Evolutionary conservation across 2,797 vertebrate species (phyloP).

Genomic region (Bradypus variegatus): DNA sequence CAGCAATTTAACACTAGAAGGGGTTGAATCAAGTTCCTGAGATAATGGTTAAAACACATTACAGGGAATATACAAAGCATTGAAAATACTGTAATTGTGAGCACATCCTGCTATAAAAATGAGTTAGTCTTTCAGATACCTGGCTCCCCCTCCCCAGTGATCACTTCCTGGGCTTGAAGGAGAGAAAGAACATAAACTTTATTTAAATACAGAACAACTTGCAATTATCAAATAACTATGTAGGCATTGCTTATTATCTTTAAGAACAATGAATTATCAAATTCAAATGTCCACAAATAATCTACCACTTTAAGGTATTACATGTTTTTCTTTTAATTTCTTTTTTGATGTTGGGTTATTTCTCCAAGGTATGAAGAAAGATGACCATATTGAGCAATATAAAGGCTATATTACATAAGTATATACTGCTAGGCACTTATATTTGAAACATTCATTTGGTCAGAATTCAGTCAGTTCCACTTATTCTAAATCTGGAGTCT

Average conservation of each 20-base stretch:
- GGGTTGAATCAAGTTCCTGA: neutral
- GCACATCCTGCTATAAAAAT: neutral
- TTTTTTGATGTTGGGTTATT: neutral
- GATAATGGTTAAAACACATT: constrained; percentile 6
- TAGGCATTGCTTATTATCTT: neutral
- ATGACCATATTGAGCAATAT: neutral
- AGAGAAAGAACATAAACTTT: constrained; percentile 15
- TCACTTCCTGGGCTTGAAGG: neutral
- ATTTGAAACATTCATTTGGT: neutral
- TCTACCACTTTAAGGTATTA: neutral
- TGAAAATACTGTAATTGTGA: neutral
- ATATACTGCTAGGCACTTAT: neutral
- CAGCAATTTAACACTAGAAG: neutral
- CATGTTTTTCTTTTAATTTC: neutral
- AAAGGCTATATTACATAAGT: neutral
- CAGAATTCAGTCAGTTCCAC: neutral
- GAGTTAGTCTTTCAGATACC: neutral
- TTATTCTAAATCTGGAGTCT: neutral
- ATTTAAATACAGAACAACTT: neutral
- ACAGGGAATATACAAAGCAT: neutral
- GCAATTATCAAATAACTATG: constrained; percentile 1
- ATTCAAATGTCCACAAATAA: constrained; percentile 12
- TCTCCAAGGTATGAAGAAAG: neutral
- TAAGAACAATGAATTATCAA: neutral
- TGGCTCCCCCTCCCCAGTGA: neutral